A percentile compares a stretch with the other conserved stretches of the same genome.
These are phyloP conservation scores for Aphis craccivora DNA, from an alignment of 1,140 invertebrate species.

Conservation along the genomic window DNA sequence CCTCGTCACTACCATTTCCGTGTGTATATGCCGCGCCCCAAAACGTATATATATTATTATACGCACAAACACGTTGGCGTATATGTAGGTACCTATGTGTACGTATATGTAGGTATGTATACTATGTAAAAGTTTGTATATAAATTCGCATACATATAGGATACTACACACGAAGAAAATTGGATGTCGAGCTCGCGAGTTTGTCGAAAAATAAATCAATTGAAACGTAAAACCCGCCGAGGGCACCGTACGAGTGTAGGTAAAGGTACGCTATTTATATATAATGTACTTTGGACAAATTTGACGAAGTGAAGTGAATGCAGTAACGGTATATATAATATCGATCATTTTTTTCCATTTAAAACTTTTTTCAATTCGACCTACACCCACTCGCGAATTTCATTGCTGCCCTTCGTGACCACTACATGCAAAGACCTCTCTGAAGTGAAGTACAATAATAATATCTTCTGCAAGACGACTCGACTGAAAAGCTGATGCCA, in stretches of 20 bases:
- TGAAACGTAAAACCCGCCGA: constrained; percentile 42
- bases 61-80: background rate
- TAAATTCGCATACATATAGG: background rate
- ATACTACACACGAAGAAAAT: background rate
- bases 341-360: constrained; percentile 44
- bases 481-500: background rate
- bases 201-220: constrained; percentile 50
- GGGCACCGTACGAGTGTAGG: background rate
- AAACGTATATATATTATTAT: background rate
- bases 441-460: background rate
- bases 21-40: background rate
- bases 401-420: background rate
- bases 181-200: background rate
- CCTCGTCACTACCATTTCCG: too few relatives aligned
- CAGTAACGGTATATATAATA: background rate
- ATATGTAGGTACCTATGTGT: background rate
- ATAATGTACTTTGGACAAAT: background rate
- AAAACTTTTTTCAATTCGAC: constrained; percentile 34
- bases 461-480: background rate
- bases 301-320: background rate
- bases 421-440: background rate
- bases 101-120: too few relatives aligned
- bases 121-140: background rate
- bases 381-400: background rate
- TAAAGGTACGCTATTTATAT: background rate